These are phyloP conservation scores for Tangara arthus DNA, from an alignment of 2,797 vertebrate genomes.

Conservation along the genomic window DNA sequence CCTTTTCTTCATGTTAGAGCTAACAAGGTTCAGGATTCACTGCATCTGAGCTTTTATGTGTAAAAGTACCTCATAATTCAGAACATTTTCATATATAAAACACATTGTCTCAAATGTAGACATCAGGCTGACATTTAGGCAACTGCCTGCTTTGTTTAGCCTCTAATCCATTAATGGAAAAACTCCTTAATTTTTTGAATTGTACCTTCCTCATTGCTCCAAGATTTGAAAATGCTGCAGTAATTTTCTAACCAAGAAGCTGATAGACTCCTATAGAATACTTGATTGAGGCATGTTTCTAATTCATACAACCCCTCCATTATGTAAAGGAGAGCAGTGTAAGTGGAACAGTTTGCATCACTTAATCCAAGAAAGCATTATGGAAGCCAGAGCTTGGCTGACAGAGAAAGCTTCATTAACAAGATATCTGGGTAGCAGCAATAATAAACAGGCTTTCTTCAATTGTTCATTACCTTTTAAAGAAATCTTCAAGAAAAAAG, in stretches of 20 bases:
- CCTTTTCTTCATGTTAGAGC: background rate
- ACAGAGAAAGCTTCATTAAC: background rate
- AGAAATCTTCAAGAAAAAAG: slow-evolving; percentile 58
- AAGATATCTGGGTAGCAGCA: background rate
- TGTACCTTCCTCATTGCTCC: background rate
- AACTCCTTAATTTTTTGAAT: background rate
- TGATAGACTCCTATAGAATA: background rate
- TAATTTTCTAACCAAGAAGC: background rate
- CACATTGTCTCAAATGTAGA: background rate
- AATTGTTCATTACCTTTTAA: slow-evolving; percentile 60
- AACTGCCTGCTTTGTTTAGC: background rate
- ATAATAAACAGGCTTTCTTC: slow-evolving; percentile 49
- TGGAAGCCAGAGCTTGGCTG: background rate
- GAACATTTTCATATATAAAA: background rate
- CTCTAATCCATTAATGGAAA: background rate
- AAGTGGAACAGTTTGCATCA: background rate
- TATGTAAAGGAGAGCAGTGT: background rate
- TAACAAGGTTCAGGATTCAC: background rate
- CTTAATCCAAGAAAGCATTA: background rate
- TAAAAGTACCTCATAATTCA: background rate
- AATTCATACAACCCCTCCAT: background rate
- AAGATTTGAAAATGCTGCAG: background rate
- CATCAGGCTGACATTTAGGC: background rate
- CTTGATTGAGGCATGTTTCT: background rate
- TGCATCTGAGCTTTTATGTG: background rate